Conservation (phyloP, 2,113 vertebrate species). For the Haemorhous mexicanus region DNA sequence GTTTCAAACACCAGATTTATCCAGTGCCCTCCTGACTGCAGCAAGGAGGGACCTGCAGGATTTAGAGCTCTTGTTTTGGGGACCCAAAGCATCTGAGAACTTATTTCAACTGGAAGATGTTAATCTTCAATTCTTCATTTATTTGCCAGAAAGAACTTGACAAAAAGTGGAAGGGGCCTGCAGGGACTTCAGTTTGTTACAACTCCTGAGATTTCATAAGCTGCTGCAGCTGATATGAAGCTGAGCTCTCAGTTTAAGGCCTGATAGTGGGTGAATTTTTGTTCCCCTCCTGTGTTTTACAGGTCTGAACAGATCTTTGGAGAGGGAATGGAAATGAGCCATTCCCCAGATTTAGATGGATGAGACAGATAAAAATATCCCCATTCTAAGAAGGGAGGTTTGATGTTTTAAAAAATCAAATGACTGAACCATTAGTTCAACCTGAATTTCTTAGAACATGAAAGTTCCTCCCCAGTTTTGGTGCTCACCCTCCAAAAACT, state of each 20-base stretch:
- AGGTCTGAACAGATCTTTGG: neutral
- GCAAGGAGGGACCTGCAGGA: neutral
- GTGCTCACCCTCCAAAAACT: neutral
- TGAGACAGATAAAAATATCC: neutral
- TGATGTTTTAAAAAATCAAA: neutral
- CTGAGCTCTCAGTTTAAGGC: neutral
- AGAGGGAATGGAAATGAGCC: neutral
- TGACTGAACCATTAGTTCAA: neutral
- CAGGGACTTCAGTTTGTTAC: neutral
- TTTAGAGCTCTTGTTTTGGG: neutral
- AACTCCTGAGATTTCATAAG: neutral
- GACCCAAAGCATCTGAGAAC: neutral
- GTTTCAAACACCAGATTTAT: neutral
- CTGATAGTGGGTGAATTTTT: neutral
- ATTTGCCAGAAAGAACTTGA: neutral
- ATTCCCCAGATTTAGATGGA: neutral
- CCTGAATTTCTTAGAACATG: neutral
- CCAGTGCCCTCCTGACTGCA: neutral
- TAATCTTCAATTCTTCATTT: neutral
- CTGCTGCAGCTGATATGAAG: neutral
- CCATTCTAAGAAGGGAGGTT: neutral
- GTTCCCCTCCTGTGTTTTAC: neutral
- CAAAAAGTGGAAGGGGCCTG: neutral
- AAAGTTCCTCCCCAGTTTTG: neutral
- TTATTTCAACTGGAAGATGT: neutral